These are phyloP conservation scores for Thymelicus acteon DNA, from an alignment of 2,888 invertebrate species.

Conservation along the genomic window DNA sequence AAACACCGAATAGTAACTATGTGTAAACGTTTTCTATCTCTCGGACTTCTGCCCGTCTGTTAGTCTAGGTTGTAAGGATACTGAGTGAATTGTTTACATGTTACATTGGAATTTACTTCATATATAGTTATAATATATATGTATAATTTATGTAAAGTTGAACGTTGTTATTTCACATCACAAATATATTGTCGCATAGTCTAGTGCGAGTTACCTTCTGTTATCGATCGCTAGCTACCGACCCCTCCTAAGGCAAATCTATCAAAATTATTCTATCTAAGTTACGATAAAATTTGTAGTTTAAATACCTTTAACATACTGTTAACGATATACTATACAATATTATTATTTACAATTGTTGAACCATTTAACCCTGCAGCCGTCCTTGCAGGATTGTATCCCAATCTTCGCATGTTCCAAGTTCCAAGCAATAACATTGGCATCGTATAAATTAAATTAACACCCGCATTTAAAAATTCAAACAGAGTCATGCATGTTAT, in stretches of 20 bases:
- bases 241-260: constrained; percentile 30
- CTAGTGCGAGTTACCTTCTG: constrained; percentile 63
- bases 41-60: constrained; percentile 71
- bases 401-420: constrained; percentile 23
- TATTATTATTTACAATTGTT: constrained; percentile 39
- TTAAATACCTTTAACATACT: constrained; percentile 26
- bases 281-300: constrained; percentile 29
- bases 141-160: constrained; percentile 58
- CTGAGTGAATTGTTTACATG: constrained; percentile 65
- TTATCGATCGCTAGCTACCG: constrained; percentile 71
- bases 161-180: constrained; percentile 68
- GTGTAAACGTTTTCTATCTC: constrained; percentile 69
- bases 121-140: constrained; percentile 57
- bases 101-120: constrained; percentile 59
- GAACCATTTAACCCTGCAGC: constrained; percentile 42
- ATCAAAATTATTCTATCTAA: constrained; percentile 15
- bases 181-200: constrained; percentile 59
- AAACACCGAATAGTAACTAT: constrained; percentile 61
- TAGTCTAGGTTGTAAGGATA: constrained; percentile 66
- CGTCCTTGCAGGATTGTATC: constrained; percentile 45
- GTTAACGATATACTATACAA: constrained; percentile 35
- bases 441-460: constrained; percentile 30
- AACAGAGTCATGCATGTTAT: constrained; percentile 23
- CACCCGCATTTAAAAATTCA: constrained; percentile 15
- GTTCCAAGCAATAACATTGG: constrained; percentile 14